Evolutionary conservation across 2,113 vertebrate genomes (phyloP).

Genomic region (Syrmaticus mikado): DNA sequence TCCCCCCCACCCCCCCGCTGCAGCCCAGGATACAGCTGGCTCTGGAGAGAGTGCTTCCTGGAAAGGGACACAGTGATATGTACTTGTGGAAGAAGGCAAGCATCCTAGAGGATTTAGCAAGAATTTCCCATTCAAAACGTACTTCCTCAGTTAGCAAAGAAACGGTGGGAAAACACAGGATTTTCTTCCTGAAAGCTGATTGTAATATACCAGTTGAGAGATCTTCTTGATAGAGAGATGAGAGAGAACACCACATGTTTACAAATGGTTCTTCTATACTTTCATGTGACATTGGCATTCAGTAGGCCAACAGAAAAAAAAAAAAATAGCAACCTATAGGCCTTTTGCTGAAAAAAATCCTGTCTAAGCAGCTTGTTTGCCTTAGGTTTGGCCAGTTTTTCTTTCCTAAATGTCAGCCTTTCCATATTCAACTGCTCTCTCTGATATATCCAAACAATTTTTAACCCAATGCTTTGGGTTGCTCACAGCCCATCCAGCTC

Average conservation of each 20-base stretch:
- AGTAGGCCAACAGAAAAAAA: background rate
- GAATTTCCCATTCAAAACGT: background rate
- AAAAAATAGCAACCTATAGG: background rate
- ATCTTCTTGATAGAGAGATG: background rate
- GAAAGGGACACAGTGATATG: background rate
- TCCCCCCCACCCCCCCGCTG: too few species aligned
- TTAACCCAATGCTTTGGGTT: background rate
- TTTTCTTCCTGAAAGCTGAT: background rate
- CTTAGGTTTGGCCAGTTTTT: background rate
- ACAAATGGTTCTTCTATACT: background rate
- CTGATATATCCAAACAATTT: background rate
- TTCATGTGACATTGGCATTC: background rate
- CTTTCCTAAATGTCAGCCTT: background rate
- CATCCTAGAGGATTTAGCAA: background rate
- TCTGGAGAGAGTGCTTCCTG: background rate
- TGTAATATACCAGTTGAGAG: background rate
- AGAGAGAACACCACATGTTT: background rate
- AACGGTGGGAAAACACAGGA: background rate
- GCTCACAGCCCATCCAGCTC: background rate
- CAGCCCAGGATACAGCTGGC: background rate
- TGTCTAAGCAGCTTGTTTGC: background rate
- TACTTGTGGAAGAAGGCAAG: background rate
- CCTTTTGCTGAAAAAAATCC: background rate
- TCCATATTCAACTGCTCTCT: background rate
- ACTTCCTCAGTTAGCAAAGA: background rate